Base-by-base conservation (phyloP, 2,113 vertebrate species). In the Calyptomena viridis region DNA sequence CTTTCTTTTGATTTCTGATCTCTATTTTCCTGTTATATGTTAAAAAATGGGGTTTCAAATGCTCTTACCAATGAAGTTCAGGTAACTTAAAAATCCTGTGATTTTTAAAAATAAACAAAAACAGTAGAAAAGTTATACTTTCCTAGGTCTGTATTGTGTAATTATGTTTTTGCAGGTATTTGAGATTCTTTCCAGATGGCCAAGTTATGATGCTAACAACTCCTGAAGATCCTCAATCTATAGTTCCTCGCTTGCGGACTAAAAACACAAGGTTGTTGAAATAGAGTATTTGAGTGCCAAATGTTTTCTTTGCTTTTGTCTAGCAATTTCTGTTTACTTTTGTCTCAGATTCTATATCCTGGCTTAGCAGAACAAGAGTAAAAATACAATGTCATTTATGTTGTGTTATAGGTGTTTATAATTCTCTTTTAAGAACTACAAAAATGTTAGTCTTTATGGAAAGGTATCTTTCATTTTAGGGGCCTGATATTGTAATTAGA, bases 131-230 rank as follows among this genome's bases (percentile, higher is more conserved):
- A 86, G 74, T 2, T 5, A 10, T 42, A 3, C 53, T 74, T 92
- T 82, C 74, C 20, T 37, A 53, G 31, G 9, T 89, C 93, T 94
- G 27, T 69, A 49, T 50, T 82, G 13, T 87, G 39, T 83, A 33
- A 81, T 89, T 93, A 30, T 90, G 76, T 92, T 89, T 84, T 67
- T 71, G 22, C 96, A 99, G 99, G 97, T 99, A 99, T 96, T 97
- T 99, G 91, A 98, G 99, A 68, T 99, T 99, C 98, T 99, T 99
- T 93, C 98, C 99, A 31, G 99, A 99, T 76, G 99, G 99, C 58
- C 98, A 98, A 7, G 99, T 99, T 91, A 98, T 99, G 97, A 99
- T 99, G 99, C 87, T 99, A 86, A 99, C 99, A 77, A 99, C 99
- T 64, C 99, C 99, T 7, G 99, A 99, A 92, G 99, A 99, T 88